These are phyloP conservation scores for Hesperia comma DNA, from an alignment of 2,888 invertebrate species.

Conservation along the genomic window DNA sequence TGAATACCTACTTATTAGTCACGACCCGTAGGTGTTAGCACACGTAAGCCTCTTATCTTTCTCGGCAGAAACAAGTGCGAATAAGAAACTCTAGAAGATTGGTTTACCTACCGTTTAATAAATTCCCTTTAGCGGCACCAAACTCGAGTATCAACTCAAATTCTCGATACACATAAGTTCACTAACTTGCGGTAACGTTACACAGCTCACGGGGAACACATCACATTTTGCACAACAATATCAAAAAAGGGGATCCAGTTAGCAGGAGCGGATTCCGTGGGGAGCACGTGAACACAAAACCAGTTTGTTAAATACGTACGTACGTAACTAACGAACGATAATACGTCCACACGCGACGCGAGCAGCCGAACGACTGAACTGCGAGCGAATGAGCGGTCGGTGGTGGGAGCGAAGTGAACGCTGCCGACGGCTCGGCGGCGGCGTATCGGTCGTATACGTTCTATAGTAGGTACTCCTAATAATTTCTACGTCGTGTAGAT, in stretches of 20 bases:
- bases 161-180: conserved; percentile 63
- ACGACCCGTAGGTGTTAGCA: conserved; percentile 28
- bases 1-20: conserved; percentile 20
- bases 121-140: conserved; percentile 43
- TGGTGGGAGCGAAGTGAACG: conserved; percentile 56
- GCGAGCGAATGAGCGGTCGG: conserved; percentile 59
- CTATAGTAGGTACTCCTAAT: conserved; percentile 34
- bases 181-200: conserved; percentile 68
- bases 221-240: conserved; percentile 80
- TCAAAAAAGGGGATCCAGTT: conserved; percentile 66
- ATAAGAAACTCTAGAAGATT: conserved; percentile 18
- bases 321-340: conserved; percentile 42
- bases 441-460: conserved; percentile 56
- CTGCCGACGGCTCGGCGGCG: conserved; percentile 34
- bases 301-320: conserved; percentile 69
- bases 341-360: conserved; percentile 45
- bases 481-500: conserved; percentile 8
- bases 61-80: conserved; percentile 35
- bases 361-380: conserved; percentile 71
- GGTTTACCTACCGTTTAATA: conserved; percentile 34
- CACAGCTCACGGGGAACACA: conserved; percentile 75
- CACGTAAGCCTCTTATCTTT: conserved; percentile 37
- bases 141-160: conserved; percentile 66
- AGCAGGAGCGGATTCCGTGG: conserved; percentile 52
- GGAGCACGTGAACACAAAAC: conserved; percentile 59